Conservation (phyloP, 2,113 vertebrate genomes). For the Platichthys stellatus region DNA sequence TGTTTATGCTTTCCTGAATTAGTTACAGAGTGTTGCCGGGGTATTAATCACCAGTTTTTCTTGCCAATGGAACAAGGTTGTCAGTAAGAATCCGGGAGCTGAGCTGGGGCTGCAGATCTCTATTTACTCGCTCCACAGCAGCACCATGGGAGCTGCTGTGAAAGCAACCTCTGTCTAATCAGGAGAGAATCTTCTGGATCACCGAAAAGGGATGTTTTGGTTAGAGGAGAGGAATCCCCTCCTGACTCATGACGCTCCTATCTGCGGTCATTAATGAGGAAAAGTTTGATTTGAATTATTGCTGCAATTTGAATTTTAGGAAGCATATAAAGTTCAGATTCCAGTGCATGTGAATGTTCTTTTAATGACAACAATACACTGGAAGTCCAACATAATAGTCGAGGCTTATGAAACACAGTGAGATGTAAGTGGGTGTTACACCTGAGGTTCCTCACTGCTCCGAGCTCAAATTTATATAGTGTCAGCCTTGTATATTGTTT, state of each 20-base stretch:
- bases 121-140: conserved; percentile 53
- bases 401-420: conserved; percentile 17
- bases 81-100: conserved; percentile 52
- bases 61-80: conserved; percentile 63
- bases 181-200: conserved; percentile 62
- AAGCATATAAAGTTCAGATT: conserved; percentile 32
- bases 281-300: conserved; percentile 46
- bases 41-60: conserved; percentile 62
- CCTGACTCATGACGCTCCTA: conserved; percentile 43
- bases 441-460: conserved; percentile 30
- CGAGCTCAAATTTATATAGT: conserved; percentile 20
- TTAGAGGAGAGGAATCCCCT: conserved; percentile 42
- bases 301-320: conserved; percentile 28
- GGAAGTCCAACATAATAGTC: conserved; percentile 1
- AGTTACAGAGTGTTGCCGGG: conserved; percentile 37
- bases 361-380: conserved; percentile 29
- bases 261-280: conserved; percentile 43
- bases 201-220: conserved; percentile 44
- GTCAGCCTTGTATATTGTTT: conserved; percentile 48
- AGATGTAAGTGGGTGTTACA: conserved; percentile 21
- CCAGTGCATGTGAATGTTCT: conserved; percentile 29
- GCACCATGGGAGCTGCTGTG: conserved; percentile 57
- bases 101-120: conserved; percentile 36
- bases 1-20: conserved; percentile 63
- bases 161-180: conserved; percentile 75